phyloP scores from a whole-genome alignment of 1,140 invertebrate genomes.

The Diplogasteroides magnus region DNA sequence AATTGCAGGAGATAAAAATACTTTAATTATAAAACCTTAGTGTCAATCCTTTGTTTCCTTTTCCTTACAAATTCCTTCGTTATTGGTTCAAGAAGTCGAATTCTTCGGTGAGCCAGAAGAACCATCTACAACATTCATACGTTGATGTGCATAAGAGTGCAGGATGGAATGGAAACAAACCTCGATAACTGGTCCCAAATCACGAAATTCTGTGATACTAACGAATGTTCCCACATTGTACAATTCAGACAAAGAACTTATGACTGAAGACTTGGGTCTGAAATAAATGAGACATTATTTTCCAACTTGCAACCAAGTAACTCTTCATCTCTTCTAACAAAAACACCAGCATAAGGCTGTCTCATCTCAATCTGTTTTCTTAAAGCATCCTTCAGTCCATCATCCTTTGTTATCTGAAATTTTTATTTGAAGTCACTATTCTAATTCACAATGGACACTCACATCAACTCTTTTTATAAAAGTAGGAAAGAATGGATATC shows the following conservation, averaged over 20 bases:
- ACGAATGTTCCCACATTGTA: conserved; percentile 91
- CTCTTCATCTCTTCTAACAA: conserved; percentile 86
- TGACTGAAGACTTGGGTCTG: conserved; percentile 63
- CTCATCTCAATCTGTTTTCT: conserved; percentile 82
- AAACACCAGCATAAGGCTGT: conserved; percentile 94
- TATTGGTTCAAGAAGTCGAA: conserved; percentile 37
- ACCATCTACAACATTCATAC: conserved; percentile 12
- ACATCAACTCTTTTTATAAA: conserved; percentile 97
- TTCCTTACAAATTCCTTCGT: conserved; percentile 15
- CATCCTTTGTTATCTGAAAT: conserved; percentile 68
- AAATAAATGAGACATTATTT: conserved; percentile 17
- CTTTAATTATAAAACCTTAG: not conserved
- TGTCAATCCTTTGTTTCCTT: not conserved
- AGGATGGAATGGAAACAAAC: too few species aligned
- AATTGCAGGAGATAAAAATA: too few species aligned
- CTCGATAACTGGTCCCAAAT: conserved; percentile 74
- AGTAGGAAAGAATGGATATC: conserved; percentile 92
- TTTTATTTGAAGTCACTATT: not conserved
- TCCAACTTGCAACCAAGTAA: conserved; percentile 53
- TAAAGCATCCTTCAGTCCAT: conserved; percentile 79
- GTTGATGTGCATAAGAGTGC: conserved; percentile 39
- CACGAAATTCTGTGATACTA: conserved; percentile 93
- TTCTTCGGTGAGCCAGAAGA: conserved; percentile 38
- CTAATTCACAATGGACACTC: conserved; percentile 34
- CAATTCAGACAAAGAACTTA: conserved; percentile 77